phyloP scores from a whole-genome alignment of 2,888 invertebrate species.

The Cerceris rybyensis region DNA sequence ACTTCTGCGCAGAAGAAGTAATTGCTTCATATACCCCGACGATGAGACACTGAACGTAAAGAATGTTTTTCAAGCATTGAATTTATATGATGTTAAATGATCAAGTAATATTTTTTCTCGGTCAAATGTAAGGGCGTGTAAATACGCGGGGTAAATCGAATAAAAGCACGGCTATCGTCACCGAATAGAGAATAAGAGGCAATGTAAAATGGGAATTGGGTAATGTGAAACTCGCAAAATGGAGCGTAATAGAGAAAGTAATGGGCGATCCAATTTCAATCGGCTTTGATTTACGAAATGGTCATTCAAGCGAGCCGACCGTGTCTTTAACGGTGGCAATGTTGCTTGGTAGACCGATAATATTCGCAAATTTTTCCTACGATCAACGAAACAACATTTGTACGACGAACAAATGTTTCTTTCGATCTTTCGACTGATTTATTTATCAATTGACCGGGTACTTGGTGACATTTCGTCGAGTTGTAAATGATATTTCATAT shows the following conservation, averaged over 20 bases:
- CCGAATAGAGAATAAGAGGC: background rate
- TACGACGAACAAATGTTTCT: background rate
- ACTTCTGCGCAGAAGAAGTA: constrained; percentile 10
- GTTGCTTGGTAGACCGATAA: no score
- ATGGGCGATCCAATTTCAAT: background rate
- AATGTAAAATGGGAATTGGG: background rate
- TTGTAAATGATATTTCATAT: no score
- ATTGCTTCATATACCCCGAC: constrained; percentile 16
- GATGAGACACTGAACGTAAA: background rate
- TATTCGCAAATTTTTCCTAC: no score
- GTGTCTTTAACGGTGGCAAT: constrained; percentile 28
- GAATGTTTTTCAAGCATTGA: no score
- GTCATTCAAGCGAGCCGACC: constrained; percentile 45
- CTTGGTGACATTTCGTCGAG: no score
- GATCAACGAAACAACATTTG: no score
- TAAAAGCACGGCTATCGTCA: no score
- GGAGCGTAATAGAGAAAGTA: constrained; percentile 4
- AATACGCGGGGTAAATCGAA: no score
- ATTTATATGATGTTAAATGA: no score
- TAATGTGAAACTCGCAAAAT: background rate
- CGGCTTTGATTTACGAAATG: constrained; percentile 26
- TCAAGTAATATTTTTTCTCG: no score
- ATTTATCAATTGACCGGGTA: no score
- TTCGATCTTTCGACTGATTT: background rate
- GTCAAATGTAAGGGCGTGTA: no score